These are phyloP conservation scores for Brevimyrus niger DNA, from an alignment of 2,113 vertebrate species.

Conservation along the genomic window DNA sequence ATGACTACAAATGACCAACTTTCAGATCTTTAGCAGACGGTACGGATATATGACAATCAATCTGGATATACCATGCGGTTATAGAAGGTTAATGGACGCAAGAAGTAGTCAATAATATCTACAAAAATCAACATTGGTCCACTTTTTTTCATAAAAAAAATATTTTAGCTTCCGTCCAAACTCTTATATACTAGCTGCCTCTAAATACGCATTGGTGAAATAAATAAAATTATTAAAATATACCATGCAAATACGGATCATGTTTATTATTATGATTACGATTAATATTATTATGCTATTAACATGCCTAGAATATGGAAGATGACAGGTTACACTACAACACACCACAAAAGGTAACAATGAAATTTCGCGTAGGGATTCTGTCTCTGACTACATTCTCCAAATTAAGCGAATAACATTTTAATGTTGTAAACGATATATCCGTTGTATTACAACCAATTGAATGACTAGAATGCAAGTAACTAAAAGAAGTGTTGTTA, in stretches of 20 bases:
- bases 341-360: not conserved
- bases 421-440: not conserved
- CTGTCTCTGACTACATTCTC: not conserved
- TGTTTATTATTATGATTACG: not conserved
- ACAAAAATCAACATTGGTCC: not conserved
- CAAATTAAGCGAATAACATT: not conserved
- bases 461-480: not conserved
- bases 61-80: not conserved
- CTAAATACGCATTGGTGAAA: not conserved
- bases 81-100: not conserved
- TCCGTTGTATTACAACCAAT: not conserved
- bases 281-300: not conserved
- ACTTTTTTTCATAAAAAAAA: not conserved
- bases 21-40: not conserved
- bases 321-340: not conserved
- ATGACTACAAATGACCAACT: not conserved
- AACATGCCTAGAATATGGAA: not conserved
- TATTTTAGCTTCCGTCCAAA: not conserved
- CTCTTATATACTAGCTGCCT: not conserved
- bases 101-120: not conserved
- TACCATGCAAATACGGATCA: not conserved
- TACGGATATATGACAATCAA: not conserved
- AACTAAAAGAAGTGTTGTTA: not conserved
- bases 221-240: not conserved
- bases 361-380: not conserved